Evolutionary conservation across 2,797 vertebrate species (phyloP), one percentile per base, ranked within the genome.

Genomic region (Lerista edwardsae): DNA sequence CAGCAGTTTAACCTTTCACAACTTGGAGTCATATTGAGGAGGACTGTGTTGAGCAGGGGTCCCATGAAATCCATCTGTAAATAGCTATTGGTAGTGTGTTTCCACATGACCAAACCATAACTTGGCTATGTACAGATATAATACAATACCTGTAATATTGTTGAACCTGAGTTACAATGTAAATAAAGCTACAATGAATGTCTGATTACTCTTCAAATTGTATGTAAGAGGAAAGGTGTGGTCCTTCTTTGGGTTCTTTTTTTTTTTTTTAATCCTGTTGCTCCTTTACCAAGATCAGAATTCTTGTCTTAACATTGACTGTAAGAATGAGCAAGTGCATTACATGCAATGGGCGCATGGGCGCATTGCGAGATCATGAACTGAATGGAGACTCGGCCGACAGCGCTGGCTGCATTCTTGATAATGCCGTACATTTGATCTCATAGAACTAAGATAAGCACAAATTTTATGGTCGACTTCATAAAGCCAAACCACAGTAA

Each of bases 141-240:
- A 77, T 87, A 86, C 51, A 75, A 85, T 78, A 85, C 41, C n/a
- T 85, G 79, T 91, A 89, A 81, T 88, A 86, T 29, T 92, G 88
- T 86, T 36, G 86, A 92, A 47, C 88, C 84, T 89, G 80, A 69
- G 77, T 92, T 91, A 88, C 75, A 84, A 82, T 94, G 93, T 95
- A 94, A 93, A 95, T 93, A 90, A 74, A 88, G 79, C 84, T 91
- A 41, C 57, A 80, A 83, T 91, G 91, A 94, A 95, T 93, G 92
- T 94, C 85, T 89, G 92, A 75, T 84, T 86, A 93, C 25, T 89
- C 79, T 91, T 93, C 91, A 85, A 91, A 62, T 2, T 83, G 86
- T 85, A 65, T 31, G 41, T 86, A 80, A 0, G 3, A 90, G 47
- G 85, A 92, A 89, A 57, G 93, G 83, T 2, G 6, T 90, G 29